phyloP scores from a whole-genome alignment of 1,140 invertebrate genomes.

The Neodiprion lecontei region DNA sequence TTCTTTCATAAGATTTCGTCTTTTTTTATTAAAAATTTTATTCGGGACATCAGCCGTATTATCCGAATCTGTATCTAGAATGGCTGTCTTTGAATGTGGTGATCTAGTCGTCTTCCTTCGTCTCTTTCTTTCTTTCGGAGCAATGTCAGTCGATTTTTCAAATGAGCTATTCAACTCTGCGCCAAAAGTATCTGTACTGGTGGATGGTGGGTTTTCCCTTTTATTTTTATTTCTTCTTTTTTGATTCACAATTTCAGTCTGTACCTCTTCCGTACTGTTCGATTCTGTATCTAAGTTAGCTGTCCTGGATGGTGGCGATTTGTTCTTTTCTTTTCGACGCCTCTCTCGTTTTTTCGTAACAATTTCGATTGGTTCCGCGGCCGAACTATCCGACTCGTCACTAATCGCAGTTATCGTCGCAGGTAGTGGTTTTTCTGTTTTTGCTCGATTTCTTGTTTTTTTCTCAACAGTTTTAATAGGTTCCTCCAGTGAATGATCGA shows the following conservation, averaged over 20 bases:
- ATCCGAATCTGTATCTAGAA: neutral
- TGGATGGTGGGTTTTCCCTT: neutral
- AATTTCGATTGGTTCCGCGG: neutral
- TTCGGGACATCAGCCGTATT: neutral
- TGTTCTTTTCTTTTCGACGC: neutral
- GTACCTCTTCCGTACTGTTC: neutral
- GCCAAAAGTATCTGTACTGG: neutral
- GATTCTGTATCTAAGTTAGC: neutral
- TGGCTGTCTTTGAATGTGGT: neutral
- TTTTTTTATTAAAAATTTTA: neutral
- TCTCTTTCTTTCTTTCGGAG: neutral
- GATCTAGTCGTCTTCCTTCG: neutral
- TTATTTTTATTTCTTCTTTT: neutral
- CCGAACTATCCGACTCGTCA: neutral
- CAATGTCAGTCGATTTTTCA: neutral
- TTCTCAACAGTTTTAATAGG: neutral
- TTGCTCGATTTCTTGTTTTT: neutral
- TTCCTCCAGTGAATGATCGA: neutral
- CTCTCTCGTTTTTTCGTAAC: neutral
- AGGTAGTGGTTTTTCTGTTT: neutral
- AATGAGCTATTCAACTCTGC: neutral
- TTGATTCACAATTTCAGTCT: neutral
- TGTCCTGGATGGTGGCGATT: neutral
- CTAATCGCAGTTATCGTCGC: neutral
- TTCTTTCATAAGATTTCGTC: neutral